Evolutionary conservation across 2,888 invertebrate genomes (phyloP).

Genomic region (Epinotia bilunana): DNA sequence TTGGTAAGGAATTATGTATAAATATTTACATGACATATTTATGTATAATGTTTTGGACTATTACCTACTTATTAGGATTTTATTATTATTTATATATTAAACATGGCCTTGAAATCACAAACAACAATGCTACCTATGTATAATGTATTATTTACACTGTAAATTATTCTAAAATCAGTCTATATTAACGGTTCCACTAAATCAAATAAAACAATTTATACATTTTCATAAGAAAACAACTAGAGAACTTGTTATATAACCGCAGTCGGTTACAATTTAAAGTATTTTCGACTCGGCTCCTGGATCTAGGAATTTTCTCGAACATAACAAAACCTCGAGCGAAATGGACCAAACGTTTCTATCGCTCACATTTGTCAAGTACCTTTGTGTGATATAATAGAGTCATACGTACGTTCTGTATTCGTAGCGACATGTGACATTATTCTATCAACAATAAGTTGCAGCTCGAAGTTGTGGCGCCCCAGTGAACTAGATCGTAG

Average conservation of each 20-base stretch:
- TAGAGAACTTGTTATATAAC: not conserved
- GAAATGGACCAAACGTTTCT: slow-evolving; percentile 25
- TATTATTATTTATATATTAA: slow-evolving; percentile 51
- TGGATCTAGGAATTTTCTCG: slow-evolving; percentile 12
- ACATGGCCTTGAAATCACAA: slow-evolving; percentile 48
- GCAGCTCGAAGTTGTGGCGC: slow-evolving; percentile 4
- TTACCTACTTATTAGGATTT: slow-evolving; percentile 21
- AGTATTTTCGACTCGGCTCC: not conserved
- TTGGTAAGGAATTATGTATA: not conserved
- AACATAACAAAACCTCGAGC: slow-evolving; percentile 24
- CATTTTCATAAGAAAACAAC: not conserved
- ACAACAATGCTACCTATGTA: slow-evolving; percentile 38
- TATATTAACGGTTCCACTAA: slow-evolving; percentile 67
- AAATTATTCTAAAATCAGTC: slow-evolving; percentile 75
- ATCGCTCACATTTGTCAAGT: slow-evolving; percentile 35
- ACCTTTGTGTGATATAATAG: not conserved
- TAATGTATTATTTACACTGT: slow-evolving; percentile 60
- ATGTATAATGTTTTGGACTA: slow-evolving; percentile 29
- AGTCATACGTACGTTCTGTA: not conserved
- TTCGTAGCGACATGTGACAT: not conserved
- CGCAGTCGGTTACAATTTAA: not conserved
- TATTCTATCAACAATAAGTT: not conserved
- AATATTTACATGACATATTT: slow-evolving; percentile 29
- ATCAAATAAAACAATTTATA: not conserved
- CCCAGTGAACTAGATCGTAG: slow-evolving; percentile 33